These are phyloP conservation scores for Antedon mediterranea DNA, from an alignment of 53 echinoderm and acorn worm genomes.

Conservation along the genomic window DNA sequence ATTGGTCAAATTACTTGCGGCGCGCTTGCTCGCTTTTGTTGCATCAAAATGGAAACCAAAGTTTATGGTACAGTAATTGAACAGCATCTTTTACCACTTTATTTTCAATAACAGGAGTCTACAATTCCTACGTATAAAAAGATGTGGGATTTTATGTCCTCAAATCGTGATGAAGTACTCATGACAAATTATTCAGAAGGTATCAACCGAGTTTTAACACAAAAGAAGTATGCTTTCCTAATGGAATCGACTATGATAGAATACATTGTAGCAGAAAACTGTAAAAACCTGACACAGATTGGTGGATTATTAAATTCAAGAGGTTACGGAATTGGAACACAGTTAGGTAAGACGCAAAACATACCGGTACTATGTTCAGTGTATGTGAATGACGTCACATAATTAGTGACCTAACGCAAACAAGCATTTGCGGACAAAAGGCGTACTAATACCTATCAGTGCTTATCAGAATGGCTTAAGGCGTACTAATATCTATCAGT, in stretches of 20 bases:
- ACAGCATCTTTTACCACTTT: too few relatives aligned
- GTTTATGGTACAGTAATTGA: too few relatives aligned
- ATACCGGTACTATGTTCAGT: too few relatives aligned
- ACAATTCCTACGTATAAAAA: slow-evolving; percentile 74
- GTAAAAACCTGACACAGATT: slow-evolving; percentile 77
- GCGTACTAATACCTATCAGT: too few relatives aligned
- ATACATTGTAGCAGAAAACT: slow-evolving; percentile 67
- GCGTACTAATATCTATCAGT: too few relatives aligned
- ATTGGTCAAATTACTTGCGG: too few relatives aligned
- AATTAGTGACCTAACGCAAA: too few relatives aligned
- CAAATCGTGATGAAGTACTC: slow-evolving; percentile 36
- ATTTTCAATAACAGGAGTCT: slow-evolving; percentile 62
- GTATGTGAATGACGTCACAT: too few relatives aligned
- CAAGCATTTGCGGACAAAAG: too few relatives aligned
- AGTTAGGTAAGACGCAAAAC: slow-evolving; percentile 43
- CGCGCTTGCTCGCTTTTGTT: too few relatives aligned
- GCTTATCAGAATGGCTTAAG: too few relatives aligned
- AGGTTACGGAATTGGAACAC: slow-evolving; percentile 89
- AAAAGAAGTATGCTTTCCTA: slow-evolving; percentile 72
- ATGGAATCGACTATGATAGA: slow-evolving; percentile 88
- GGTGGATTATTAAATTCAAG: slow-evolving; percentile 87
- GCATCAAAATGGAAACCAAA: too few relatives aligned
- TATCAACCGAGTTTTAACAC: slow-evolving; percentile 46
- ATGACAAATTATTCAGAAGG: slow-evolving; percentile 57
- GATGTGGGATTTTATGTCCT: slow-evolving; percentile 92